These are phyloP conservation scores for Drosophila algonquin DNA, from an alignment of 2,888 invertebrate species.

Conservation along the genomic window DNA sequence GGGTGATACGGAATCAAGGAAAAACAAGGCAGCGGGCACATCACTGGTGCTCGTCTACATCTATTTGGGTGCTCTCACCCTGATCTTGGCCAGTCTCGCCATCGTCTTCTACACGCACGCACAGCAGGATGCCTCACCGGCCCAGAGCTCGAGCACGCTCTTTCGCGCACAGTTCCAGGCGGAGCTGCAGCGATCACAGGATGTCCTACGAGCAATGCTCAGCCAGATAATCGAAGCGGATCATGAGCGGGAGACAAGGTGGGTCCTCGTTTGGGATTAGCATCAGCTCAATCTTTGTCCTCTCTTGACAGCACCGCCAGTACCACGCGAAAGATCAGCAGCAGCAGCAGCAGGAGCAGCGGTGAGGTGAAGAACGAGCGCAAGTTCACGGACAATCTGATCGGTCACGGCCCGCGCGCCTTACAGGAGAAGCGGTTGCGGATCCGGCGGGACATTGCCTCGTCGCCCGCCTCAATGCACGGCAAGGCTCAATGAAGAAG, in stretches of 20 bases:
- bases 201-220: conserved; percentile 70
- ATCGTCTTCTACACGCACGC: conserved; percentile 79
- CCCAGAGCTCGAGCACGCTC: conserved; percentile 7
- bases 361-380: conserved; percentile 63
- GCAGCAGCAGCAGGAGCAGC: no score
- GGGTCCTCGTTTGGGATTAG: rapidly evolving
- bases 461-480: conserved; percentile 82
- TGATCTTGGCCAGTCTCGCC: conserved; percentile 77
- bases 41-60: conserved; percentile 71
- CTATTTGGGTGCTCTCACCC: conserved; percentile 76
- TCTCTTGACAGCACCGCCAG: background rate
- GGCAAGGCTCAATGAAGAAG: conserved; percentile 65
- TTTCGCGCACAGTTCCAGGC: conserved; percentile 73
- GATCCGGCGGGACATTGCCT: conserved; percentile 77
- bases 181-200: conserved; percentile 75
- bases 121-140: conserved; percentile 40
- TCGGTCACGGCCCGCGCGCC: conserved; percentile 25
- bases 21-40: conserved; percentile 29
- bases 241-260: conserved; percentile 34
- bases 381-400: conserved; percentile 63
- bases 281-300: background rate
- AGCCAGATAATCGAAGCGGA: conserved; percentile 64
- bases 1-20: background rate
- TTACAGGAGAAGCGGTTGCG: conserved; percentile 59
- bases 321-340: conserved; percentile 29